A percentile compares a stretch with the other conserved stretches of the same genome.
These are phyloP conservation scores for Nephrocerus scutellatus DNA, from an alignment of 2,888 invertebrate genomes.

Conservation along the genomic window DNA sequence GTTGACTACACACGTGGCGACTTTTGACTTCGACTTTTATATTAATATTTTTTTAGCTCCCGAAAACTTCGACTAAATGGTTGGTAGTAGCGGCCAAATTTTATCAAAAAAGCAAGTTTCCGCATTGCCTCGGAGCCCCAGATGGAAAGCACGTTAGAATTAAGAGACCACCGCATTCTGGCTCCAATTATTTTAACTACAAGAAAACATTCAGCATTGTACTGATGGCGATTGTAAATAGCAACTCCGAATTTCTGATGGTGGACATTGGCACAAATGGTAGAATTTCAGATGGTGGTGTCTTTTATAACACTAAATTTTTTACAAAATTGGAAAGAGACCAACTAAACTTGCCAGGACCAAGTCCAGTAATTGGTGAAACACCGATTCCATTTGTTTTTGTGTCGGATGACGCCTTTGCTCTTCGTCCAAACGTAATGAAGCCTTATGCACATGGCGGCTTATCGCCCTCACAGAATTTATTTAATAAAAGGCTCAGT, in stretches of 20 bases:
- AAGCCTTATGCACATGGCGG: slow-evolving; percentile 6
- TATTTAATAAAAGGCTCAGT: slow-evolving; percentile 7
- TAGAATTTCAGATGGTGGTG: slow-evolving; percentile 5
- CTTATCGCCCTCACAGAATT: slow-evolving; percentile 7
- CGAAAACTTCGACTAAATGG: slow-evolving; percentile 3
- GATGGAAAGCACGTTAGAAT: slow-evolving; percentile 14
- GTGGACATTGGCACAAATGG: slow-evolving; percentile 6
- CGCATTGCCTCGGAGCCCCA: slow-evolving; percentile 11
- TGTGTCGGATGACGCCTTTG: slow-evolving; percentile 4
- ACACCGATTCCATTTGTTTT: slow-evolving; percentile 4
- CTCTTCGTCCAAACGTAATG: slow-evolving; percentile 5
- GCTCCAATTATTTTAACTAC: slow-evolving; percentile 11
- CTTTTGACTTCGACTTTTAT: slow-evolving; percentile 1
- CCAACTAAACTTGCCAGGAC: slow-evolving; percentile 1
- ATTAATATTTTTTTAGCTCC: slow-evolving; percentile 3
- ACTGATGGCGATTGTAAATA: slow-evolving; percentile 7
- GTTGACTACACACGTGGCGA: slow-evolving; percentile 4
- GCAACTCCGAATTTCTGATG: slow-evolving; percentile 6
- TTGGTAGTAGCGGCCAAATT: slow-evolving; percentile 4
- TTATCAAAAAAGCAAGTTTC: slow-evolving; percentile 11
- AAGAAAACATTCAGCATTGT: slow-evolving; percentile 11
- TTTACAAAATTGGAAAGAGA: slow-evolving; percentile 3
- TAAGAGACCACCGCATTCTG: slow-evolving; percentile 9
- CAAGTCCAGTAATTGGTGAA: slow-evolving; percentile 4
- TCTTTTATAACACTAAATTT: slow-evolving; percentile 3